Evolutionary conservation across 2,113 vertebrate species (phyloP).

Genomic region (Eulemur macaco): DNA sequence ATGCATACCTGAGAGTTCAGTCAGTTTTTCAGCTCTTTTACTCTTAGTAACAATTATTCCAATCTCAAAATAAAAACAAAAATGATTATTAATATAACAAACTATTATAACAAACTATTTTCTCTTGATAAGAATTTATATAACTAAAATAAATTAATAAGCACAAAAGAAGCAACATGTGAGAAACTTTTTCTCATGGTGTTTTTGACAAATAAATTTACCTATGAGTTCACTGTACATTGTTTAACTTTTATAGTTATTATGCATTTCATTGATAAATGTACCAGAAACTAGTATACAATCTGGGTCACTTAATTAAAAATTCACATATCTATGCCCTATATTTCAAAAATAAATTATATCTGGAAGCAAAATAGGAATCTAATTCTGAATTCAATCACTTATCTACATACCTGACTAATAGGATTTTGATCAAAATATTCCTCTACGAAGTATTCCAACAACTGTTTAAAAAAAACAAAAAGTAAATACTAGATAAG

Average conservation of each 20-base stretch:
- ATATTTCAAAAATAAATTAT: conserved; percentile 36
- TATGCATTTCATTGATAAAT: conserved; percentile 21
- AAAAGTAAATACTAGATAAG: conserved; percentile 46
- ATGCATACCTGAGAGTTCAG: conserved; percentile 94
- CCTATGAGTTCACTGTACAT: neutral
- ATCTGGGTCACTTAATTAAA: conserved; percentile 16
- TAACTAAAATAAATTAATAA: conserved; percentile 48
- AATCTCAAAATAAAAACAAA: conserved; percentile 85
- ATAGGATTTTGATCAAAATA: conserved; percentile 99
- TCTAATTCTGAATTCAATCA: conserved; percentile 47
- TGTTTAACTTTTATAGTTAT: conserved; percentile 18
- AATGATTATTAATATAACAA: conserved; percentile 49
- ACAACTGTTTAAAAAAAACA: conserved; percentile 85
- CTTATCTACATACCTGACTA: conserved; percentile 91
- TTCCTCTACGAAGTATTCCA: conserved; percentile 96
- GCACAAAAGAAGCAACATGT: neutral
- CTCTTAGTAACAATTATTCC: conserved; percentile 96
- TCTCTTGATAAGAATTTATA: conserved; percentile 24
- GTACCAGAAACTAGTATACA: neutral
- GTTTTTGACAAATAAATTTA: conserved; percentile 40
- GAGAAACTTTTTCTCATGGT: neutral
- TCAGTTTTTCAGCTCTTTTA: conserved; percentile 97
- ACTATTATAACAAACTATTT: conserved; percentile 52
- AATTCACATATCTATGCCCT: neutral
- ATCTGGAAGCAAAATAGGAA: conserved; percentile 35